A percentile compares a stretch with the other conserved stretches of the same genome.
phyloP scores from a whole-genome alignment of 1,140 invertebrate genomes.

The Forficula auricularia region DNA sequence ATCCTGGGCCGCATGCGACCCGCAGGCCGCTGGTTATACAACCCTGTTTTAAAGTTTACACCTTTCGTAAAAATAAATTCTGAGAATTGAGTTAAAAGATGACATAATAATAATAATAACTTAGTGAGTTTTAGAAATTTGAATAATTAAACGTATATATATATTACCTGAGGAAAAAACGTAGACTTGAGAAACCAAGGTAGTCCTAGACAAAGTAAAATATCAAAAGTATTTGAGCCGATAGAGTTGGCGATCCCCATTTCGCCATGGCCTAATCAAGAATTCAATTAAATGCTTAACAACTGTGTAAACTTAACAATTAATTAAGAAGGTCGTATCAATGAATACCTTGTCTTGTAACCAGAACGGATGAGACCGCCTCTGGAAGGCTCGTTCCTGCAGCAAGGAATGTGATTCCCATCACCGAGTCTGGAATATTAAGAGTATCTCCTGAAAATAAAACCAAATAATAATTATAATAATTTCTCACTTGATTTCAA shows the following conservation, averaged over 20 bases:
- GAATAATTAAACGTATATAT: no score
- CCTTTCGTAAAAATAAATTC: no score
- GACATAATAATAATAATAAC: no score
- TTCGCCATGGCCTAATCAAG: constrained; percentile 26
- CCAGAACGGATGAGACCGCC: constrained; percentile 61
- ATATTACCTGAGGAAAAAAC: constrained; percentile 18
- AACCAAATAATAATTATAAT: no score
- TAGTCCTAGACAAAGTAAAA: constrained; percentile 31
- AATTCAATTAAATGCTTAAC: constrained; percentile 1
- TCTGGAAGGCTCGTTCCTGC: constrained; percentile 74
- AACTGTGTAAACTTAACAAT: no score
- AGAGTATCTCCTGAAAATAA: constrained; percentile 38
- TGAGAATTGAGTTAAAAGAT: no score
- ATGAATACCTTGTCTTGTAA: constrained; percentile 51
- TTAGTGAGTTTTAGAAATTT: no score
- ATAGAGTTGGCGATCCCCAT: constrained; percentile 33
- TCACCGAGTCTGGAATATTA: constrained; percentile 49
- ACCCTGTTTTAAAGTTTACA: no score
- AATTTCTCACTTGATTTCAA: no score
- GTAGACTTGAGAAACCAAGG: constrained; percentile 32
- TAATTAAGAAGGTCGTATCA: no score
- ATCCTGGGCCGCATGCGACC: no score
- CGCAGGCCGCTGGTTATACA: no score
- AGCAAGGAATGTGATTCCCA: constrained; percentile 70
- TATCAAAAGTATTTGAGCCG: constrained; percentile 34